Base-by-base conservation (phyloP, 2,888 invertebrate genomes). In the Drosophila prostipennis region DNA sequence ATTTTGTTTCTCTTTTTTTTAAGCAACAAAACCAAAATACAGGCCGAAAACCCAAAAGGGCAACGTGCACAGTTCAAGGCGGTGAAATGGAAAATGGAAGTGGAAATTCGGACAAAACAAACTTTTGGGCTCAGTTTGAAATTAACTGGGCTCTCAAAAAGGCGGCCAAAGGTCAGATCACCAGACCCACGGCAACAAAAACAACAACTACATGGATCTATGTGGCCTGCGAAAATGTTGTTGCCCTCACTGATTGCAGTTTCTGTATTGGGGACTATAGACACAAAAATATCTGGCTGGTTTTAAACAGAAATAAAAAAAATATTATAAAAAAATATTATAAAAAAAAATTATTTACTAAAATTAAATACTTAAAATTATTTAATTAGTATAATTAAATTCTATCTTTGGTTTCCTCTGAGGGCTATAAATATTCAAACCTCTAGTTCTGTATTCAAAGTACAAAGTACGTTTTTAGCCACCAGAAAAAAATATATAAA, bases 51-150 rank as follows among this genome's bases (percentile, higher is more conserved):
- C 6, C 45, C 55, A 40, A 78, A 77, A 72, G 78, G 78, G 65
- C 76, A 80, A 55, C 52, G 59, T 45, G 72, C 65, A 60, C 51
- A 78, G 78, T 76, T 80, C 80, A 79, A 74, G 76, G 80, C 72
- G 65, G 63, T 67, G 63, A 80, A 80, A 80, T 78, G 77, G 57
- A 79, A 46, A 60, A 29, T 26, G 32, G 43, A 54, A 48, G 37
- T 65, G 32, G 51, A 52, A 42, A 37, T 45, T 29, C 49, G 34
- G 37, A 29, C 26, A 65, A 53, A 54, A 48, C 54, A 54, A 48
- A 48, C 14, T 60, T 14, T 46, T 16, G 32, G 29, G 46, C 46
- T 32, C 32, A 46, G 11, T 32, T 32, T 11, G n/a, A 32, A 64
- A 19, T 39, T 23, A 42, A 42, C 60, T 40, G 46, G 58, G 58